Evolutionary conservation across 2,113 vertebrate species (phyloP), one percentile per base, ranked within the genome.

Genomic region (Zosterops borbonicus): DNA sequence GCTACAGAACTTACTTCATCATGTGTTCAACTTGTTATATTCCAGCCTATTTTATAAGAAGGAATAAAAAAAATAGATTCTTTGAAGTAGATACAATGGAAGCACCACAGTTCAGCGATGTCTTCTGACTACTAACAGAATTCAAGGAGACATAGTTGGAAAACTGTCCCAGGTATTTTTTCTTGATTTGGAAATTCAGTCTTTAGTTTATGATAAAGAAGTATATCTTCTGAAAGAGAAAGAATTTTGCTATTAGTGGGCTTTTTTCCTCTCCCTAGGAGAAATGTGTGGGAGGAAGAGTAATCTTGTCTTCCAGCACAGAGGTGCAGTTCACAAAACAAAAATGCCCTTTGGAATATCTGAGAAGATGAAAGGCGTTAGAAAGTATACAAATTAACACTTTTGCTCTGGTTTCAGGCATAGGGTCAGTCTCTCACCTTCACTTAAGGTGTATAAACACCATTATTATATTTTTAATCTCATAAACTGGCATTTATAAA

Each of bases 401-500:
- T 35, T 67, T 35, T 52, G 18, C 9, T 62, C 58, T 47, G 29
- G 0, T 55, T 86, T 69, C 17, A 52, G 23, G 9, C 53, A 22
- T 64, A n/a, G 10, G 56, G 39, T 63, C 35, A 70, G 47, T 29
- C 19, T 73, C 22, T 63, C 12, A 2, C 14, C 18, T 89, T 83
- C 31, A 65, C 14, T 44, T 59, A 1, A 0, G 6, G 5, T 63
- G 11, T 63, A 31, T 79, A 28, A 93, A 41, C 11, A 74, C 7
- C 16, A n/a, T 11, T 5, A 9, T 53, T 87, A 1, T 13, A 7
- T 81, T 75, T 65, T 56, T 53, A 68, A 37, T 41, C 18, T 55
- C 3, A 14, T 18, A 56, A 77, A 62, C 14, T 47, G 31, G 12
- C 0, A 0, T 15, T 3, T 53, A 21, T 23, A 11, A 37, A 21